These are phyloP conservation scores for Phataginus tricuspis DNA, from an alignment of 2,797 vertebrate species.

Conservation along the genomic window DNA sequence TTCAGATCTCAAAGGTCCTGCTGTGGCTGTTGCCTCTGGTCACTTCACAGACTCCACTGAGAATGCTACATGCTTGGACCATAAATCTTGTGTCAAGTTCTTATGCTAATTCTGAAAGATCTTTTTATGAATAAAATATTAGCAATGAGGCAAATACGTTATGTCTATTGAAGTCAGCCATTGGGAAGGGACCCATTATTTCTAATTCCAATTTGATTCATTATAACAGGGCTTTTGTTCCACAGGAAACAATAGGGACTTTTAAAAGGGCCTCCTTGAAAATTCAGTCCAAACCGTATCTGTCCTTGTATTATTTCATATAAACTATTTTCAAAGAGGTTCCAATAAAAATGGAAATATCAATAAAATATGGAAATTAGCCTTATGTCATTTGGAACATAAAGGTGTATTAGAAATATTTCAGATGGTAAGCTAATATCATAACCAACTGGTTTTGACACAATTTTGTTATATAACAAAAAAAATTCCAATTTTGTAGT, in stretches of 20 bases:
- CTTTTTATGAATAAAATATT: constrained; percentile 56
- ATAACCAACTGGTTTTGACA: background rate
- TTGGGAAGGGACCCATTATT: background rate
- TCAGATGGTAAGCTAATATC: background rate
- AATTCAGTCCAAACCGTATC: constrained; percentile 40
- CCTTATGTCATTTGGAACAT: background rate
- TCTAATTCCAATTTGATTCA: background rate
- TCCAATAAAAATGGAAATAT: constrained; percentile 1
- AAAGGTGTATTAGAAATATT: constrained; percentile 15
- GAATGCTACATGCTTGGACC: constrained; percentile 32
- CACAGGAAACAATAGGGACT: background rate
- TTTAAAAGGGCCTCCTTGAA: background rate
- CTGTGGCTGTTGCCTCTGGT: background rate
- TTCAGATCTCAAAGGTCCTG: background rate
- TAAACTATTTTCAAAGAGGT: constrained; percentile 23
- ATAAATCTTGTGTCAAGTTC: background rate
- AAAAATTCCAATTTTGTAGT: background rate
- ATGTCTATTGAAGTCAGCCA: fast-evolving
- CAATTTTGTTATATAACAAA: background rate
- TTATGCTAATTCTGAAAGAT: constrained; percentile 48
- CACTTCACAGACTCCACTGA: constrained; percentile 39
- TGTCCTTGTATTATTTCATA: background rate
- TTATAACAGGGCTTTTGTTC: background rate
- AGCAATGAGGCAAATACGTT: constrained; percentile 38
- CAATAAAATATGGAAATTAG: background rate